Evolutionary conservation across 2,888 invertebrate genomes (phyloP).

Genomic region (Rhagonycha lutea): DNA sequence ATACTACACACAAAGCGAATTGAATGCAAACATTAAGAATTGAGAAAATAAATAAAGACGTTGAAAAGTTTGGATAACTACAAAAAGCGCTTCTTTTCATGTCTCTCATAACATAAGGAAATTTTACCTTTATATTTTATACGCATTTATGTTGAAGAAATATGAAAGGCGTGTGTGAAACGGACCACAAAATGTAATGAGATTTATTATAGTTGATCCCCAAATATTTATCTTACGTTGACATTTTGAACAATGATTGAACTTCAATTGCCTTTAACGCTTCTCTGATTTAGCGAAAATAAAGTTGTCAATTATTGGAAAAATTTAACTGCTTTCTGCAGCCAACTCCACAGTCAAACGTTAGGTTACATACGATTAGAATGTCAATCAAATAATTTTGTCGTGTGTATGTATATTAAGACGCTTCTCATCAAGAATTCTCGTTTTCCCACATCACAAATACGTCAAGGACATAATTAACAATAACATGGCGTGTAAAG

Average conservation of each 20-base stretch:
- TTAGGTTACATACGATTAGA: not conserved
- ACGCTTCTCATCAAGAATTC: conserved; percentile 8
- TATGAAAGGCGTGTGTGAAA: conserved; percentile 40
- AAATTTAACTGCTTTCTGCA: not conserved
- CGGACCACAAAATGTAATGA: conserved; percentile 45
- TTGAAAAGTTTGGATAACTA: not conserved
- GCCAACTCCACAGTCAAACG: not conserved
- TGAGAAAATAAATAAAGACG: conserved; percentile 7
- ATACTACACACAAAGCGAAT: conserved; percentile 10
- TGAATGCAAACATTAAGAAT: conserved; percentile 23
- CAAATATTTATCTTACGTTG: conserved; percentile 45
- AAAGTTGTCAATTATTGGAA: not conserved
- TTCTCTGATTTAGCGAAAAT: conserved; percentile 4
- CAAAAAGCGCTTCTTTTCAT: not conserved
- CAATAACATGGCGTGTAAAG: conserved; percentile 25
- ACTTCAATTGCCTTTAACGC: conserved; percentile 20
- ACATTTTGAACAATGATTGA: conserved; percentile 33
- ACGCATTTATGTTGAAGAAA: conserved; percentile 20
- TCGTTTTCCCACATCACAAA: conserved; percentile 24
- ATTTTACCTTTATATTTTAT: conserved; percentile 7
- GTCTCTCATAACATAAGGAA: not conserved
- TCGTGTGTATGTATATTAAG: not conserved
- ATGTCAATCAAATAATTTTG: not conserved
- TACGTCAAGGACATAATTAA: conserved; percentile 27
- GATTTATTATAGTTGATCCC: conserved; percentile 44